Conservation (phyloP, 1,140 invertebrate species). For the Trichoplusia ni region DNA sequence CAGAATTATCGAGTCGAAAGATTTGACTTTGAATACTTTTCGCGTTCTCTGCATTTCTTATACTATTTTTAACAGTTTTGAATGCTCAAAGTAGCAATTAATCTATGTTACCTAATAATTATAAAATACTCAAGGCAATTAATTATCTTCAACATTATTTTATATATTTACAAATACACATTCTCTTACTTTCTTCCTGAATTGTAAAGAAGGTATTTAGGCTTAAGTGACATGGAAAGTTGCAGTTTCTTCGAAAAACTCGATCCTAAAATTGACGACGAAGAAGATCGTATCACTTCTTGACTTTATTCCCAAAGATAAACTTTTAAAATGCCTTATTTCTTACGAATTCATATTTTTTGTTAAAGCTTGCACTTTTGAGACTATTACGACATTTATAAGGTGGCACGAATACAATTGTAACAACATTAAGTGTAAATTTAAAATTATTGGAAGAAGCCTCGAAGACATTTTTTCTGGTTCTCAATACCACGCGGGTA, state of each 20-base stretch:
- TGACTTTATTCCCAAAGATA: neutral
- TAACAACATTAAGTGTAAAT: too few relatives aligned
- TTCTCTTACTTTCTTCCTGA: neutral
- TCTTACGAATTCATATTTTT: neutral
- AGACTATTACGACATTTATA: too few relatives aligned
- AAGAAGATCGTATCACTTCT: conserved; percentile 6
- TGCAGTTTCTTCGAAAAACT: conserved; percentile 14
- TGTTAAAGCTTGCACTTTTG: too few relatives aligned
- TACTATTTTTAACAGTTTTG: neutral
- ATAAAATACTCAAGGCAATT: conserved; percentile 22
- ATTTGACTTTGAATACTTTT: too few relatives aligned
- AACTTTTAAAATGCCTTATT: neutral
- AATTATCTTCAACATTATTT: conserved; percentile 3
- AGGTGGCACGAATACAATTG: too few relatives aligned
- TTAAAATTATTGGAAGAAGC: too few relatives aligned
- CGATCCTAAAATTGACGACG: conserved; percentile 10
- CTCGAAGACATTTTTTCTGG: neutral
- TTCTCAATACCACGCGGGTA: neutral
- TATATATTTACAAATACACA: neutral
- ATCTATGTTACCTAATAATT: neutral
- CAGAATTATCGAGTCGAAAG: too few relatives aligned
- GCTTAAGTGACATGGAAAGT: neutral
- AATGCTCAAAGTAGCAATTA: neutral
- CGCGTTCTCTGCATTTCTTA: neutral
- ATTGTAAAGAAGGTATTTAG: conserved; percentile 2